Evolutionary conservation across 1,140 invertebrate species (phyloP).

Genomic region (Agraylea sexmaculata): DNA sequence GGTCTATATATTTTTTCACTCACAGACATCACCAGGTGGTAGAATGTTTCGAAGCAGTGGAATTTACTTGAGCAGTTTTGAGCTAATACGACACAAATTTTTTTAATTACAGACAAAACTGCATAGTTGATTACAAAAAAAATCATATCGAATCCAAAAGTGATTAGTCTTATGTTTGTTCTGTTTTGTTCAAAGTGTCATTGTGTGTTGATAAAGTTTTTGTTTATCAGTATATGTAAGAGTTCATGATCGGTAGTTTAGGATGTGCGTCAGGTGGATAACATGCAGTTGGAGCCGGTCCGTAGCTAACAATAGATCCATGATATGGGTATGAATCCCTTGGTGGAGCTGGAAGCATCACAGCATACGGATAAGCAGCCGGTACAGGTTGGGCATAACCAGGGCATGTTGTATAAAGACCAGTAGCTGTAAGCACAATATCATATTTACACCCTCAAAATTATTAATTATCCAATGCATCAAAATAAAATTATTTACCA

Average conservation of each 20-base stretch:
- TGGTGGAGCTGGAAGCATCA: constrained; percentile 13
- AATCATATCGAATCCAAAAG: no score
- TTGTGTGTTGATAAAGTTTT: no score
- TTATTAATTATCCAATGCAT: not conserved
- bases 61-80: no score
- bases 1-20: no score
- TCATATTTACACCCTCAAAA: not conserved
- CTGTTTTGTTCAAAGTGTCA: no score
- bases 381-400: constrained; percentile 17
- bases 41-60: no score
- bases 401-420: constrained; percentile 20
- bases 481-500: constrained; percentile 8
- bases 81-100: no score
- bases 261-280: constrained; percentile 11
- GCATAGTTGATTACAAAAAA: no score
- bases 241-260: constrained; percentile 18
- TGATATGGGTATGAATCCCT: not conserved
- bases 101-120: no score
- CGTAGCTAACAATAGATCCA: constrained; percentile 10
- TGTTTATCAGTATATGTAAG: constrained; percentile 22
- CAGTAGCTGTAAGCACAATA: constrained; percentile 15
- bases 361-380: constrained; percentile 7
- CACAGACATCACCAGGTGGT: no score
- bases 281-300: constrained; percentile 15
- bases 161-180: no score